Evolutionary conservation across 2,888 invertebrate species (phyloP).

Genomic region (Caenorhabditis parvicauda): DNA sequence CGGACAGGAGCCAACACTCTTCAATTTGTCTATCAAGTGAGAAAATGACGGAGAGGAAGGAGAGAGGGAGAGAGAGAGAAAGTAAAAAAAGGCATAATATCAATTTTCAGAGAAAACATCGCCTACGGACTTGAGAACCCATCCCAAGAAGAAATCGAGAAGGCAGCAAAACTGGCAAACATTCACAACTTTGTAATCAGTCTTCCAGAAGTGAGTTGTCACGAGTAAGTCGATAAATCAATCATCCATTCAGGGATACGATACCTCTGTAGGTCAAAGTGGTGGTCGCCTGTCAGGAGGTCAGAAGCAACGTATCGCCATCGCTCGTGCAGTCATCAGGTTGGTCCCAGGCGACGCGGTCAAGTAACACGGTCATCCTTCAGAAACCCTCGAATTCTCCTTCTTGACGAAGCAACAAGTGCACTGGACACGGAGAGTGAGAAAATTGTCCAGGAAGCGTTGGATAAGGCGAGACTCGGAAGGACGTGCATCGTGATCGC

Average conservation of each 20-base stretch:
- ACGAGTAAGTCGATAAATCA: background rate
- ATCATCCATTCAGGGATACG: slow-evolving; percentile 36
- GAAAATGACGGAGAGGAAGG: no score
- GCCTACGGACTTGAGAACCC: slow-evolving; percentile 61
- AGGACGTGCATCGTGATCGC: slow-evolving; percentile 83
- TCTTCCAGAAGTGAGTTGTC: slow-evolving; percentile 53
- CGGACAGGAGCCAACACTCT: slow-evolving; percentile 65
- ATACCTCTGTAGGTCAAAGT: slow-evolving; percentile 41
- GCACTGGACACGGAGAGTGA: slow-evolving; percentile 63
- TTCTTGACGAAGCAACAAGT: slow-evolving; percentile 62
- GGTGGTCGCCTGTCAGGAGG: slow-evolving; percentile 47
- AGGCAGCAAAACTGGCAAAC: slow-evolving; percentile 62
- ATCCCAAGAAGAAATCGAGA: slow-evolving; percentile 44
- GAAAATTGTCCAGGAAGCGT: slow-evolving; percentile 78
- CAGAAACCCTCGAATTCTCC: slow-evolving; percentile 46
- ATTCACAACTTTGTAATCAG: slow-evolving; percentile 64
- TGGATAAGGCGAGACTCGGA: slow-evolving; percentile 76
- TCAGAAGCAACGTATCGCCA: slow-evolving; percentile 49
- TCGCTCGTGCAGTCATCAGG: slow-evolving; percentile 47
- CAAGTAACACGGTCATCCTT: background rate
- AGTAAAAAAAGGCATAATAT: slow-evolving; percentile 55
- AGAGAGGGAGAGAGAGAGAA: no score
- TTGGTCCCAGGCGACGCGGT: background rate
- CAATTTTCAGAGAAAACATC: slow-evolving; percentile 60
- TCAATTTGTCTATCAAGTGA: slow-evolving; percentile 61